These are phyloP conservation scores for Limosa lapponica DNA, from an alignment of 2,797 vertebrate genomes.

Conservation along the genomic window DNA sequence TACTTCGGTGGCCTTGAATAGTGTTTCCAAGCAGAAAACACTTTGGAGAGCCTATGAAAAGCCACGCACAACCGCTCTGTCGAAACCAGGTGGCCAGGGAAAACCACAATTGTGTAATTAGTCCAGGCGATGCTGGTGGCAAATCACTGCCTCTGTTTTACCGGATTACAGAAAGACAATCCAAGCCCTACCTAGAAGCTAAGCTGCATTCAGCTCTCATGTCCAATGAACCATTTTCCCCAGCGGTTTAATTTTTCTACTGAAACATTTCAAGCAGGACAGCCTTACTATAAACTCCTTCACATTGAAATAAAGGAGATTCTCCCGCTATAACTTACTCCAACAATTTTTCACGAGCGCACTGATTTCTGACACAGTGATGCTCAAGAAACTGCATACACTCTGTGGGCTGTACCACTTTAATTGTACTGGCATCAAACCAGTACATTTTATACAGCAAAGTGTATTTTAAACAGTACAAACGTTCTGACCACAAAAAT, in stretches of 20 bases:
- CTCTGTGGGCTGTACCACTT: not conserved
- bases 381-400: not conserved
- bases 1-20: not conserved
- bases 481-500: not conserved
- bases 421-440: not conserved
- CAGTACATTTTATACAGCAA: not conserved
- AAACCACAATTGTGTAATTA: not conserved
- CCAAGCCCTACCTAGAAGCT: not conserved
- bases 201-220: not conserved
- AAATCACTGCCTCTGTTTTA: not conserved
- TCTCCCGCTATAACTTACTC: not conserved
- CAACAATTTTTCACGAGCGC: not conserved
- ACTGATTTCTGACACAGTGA: not conserved
- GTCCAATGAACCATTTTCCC: not conserved
- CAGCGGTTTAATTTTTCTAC: not conserved
- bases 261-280: not conserved
- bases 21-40: not conserved
- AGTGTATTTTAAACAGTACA: not conserved
- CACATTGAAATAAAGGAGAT: not conserved
- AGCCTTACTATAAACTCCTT: not conserved
- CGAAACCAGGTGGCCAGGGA: not conserved
- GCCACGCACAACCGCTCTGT: not conserved
- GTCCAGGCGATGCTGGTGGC: not conserved
- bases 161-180: not conserved
- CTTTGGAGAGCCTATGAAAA: not conserved